Percentiles rank a stretch among this genome's conserved stretches.
Conservation (phyloP, 2,113 vertebrate species). For the Aplodontia rufa region DNA sequence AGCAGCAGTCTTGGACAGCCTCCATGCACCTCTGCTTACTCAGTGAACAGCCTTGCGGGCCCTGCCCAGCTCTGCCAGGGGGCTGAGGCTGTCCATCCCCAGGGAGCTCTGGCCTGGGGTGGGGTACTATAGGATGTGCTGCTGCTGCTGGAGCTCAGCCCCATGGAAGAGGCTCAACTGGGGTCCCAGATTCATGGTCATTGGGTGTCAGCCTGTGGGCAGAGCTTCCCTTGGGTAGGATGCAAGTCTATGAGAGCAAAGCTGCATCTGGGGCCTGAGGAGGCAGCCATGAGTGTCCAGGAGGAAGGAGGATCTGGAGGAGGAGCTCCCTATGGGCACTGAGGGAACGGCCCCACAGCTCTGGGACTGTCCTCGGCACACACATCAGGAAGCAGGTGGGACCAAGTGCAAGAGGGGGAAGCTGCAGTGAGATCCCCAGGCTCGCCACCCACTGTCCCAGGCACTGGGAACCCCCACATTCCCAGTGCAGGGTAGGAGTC, state of each 20-base stretch:
- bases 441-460: too few relatives aligned
- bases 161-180: background rate
- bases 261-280: fast-evolving
- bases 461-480: too few relatives aligned
- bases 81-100: background rate
- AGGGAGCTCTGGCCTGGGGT: background rate
- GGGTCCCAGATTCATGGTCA: background rate
- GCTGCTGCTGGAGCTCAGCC: background rate
- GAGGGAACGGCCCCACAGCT: too few relatives aligned
- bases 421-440: background rate
- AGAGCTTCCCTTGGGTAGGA: too few relatives aligned
- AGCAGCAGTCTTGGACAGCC: too few relatives aligned
- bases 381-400: too few relatives aligned
- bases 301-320: background rate
- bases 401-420: too few relatives aligned
- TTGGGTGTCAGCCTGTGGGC: background rate
- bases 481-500: background rate
- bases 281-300: background rate
- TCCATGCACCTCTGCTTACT: background rate
- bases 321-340: too few relatives aligned
- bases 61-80: background rate
- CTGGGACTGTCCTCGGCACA: too few relatives aligned
- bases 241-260: background rate
- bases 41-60: fast-evolving
- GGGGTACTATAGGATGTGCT: background rate